These are phyloP conservation scores for Hydrozoanthus tunicans DNA, from an alignment of 64 coral and sea anemone species.

Conservation along the genomic window DNA sequence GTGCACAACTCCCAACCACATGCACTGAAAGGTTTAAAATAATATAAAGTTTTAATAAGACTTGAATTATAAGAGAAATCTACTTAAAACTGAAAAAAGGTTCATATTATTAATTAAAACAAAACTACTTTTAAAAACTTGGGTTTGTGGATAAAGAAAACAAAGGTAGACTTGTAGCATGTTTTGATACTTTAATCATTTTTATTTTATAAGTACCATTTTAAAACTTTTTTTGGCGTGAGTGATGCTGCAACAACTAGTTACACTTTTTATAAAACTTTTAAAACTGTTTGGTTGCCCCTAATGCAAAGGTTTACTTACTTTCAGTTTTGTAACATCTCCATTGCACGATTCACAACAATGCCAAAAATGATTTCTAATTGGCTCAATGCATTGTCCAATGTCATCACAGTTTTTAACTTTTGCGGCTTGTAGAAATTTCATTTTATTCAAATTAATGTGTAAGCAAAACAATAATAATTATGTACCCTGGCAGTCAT, in stretches of 20 bases:
- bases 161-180: constrained; percentile 2
- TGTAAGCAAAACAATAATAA: constrained; percentile 21
- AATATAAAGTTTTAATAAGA: not conserved
- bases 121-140: constrained; percentile 8
- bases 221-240: not conserved
- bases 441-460: constrained; percentile 25
- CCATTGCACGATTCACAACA: constrained; percentile 19
- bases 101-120: constrained; percentile 15
- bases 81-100: constrained; percentile 12
- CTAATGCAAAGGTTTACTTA: constrained; percentile 9
- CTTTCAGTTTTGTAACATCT: constrained; percentile 47
- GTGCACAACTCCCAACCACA: constrained; percentile 53
- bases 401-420: constrained; percentile 46
- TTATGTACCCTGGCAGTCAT: not conserved
- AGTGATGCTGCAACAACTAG: constrained; percentile 6
- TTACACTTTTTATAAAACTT: not conserved
- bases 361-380: constrained; percentile 70
- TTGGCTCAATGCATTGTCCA: constrained; percentile 50
- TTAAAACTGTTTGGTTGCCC: not conserved
- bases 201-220: not conserved
- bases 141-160: constrained; percentile 20
- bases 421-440: constrained; percentile 57
- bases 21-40: constrained; percentile 39
- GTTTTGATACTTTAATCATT: not conserved
- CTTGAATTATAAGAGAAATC: not conserved